Base-by-base conservation (phyloP, 1,140 invertebrate genomes). In the Tetraneura akinire region DNA sequence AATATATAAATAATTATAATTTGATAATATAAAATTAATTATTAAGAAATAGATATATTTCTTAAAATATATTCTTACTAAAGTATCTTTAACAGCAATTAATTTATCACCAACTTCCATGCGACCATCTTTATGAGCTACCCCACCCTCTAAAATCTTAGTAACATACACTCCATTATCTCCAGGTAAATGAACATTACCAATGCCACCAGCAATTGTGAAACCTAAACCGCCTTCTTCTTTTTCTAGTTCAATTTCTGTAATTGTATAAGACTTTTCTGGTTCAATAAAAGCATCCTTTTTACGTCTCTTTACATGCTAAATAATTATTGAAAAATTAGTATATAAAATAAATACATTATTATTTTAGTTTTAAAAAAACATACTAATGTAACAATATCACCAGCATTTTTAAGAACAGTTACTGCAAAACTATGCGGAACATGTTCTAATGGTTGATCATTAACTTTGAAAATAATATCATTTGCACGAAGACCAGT, bases 131-230 rank as follows among this genome's bases (percentile, higher is more conserved):
- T 94, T 89, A 85, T 94, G 92, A n/a, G 97, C 96, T 4, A 97
- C 96, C 29, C 97, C 97, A 42, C 96, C 96, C 71, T 98, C 95
- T 91, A 98, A 97, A 80, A 99, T 94, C 88, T 99, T 98, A 29
- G 97, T 99, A 82, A 99, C 95, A 87, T 98, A 98, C 84, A 99
- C 99, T 68, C 97, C 96, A 90, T 98, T 97, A 88, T 99, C 96
- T 73, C 96, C 96, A 55, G 96, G 95, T 86, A 97, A 96, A 87
- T 98, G 96, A 87, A 98, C 95, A 88, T 98, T 98, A 74, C 96
- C 96, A 82, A 97, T 92, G 78, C 97, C 97, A 68, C 97, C 97
- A 73, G 96, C 96, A 87, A 98, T 98, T 86, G 95, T 98, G 88
- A 98, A 98, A 64, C 96, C 96, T 51, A 98, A 88, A 45, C 97